Conservation (phyloP, 2,797 vertebrate species). For the Trachurus trachurus region DNA sequence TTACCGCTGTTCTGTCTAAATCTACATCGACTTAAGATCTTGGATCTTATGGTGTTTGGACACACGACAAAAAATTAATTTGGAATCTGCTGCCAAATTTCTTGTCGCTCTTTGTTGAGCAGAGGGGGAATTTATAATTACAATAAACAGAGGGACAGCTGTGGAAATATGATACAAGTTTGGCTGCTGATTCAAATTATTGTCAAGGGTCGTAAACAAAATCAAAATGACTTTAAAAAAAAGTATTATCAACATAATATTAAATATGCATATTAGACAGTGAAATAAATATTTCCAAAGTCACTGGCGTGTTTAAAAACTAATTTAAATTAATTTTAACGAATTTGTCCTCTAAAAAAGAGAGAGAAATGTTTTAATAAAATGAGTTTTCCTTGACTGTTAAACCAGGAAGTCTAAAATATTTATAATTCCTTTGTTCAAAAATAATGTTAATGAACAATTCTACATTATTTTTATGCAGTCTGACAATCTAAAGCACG, state of each 20-base stretch:
- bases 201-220: background rate
- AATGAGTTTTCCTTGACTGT: too few species aligned
- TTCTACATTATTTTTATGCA: background rate
- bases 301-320: background rate
- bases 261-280: background rate
- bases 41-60: background rate
- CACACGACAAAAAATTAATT: background rate
- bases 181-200: background rate
- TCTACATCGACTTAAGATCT: background rate
- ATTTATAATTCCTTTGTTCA: background rate
- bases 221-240: background rate
- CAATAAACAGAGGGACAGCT: background rate
- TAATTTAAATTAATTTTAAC: background rate
- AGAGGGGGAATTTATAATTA: background rate
- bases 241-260: too few species aligned
- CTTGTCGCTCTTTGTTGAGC: constrained; percentile 5
- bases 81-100: background rate
- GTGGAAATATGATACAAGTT: background rate
- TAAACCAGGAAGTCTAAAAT: background rate
- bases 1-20: background rate
- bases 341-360: background rate
- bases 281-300: background rate
- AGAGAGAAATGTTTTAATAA: background rate
- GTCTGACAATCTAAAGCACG: background rate
- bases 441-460: background rate